Conservation (phyloP, 2,888 invertebrate species). For the Acleris literana region DNA sequence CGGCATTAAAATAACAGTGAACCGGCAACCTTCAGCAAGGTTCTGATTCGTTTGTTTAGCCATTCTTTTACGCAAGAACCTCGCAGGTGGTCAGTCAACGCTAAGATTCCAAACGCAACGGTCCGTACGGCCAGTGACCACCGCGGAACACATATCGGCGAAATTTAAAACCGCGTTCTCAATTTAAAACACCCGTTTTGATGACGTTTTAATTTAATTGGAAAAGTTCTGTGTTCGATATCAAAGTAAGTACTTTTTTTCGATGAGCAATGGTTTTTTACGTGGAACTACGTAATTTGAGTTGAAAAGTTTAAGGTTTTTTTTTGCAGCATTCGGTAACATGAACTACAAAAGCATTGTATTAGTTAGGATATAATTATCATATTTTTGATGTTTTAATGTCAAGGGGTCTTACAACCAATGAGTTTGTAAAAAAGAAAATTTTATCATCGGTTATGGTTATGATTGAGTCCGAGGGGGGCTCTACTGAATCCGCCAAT, state of each 20-base stretch:
- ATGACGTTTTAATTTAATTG: background rate
- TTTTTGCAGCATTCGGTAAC: no score
- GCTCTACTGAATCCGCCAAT: no score
- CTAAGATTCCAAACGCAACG: background rate
- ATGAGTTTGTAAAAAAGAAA: no score
- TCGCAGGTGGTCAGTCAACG: background rate
- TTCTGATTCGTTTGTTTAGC: background rate
- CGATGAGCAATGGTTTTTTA: no score
- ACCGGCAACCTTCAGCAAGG: background rate
- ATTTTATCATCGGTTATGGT: no score
- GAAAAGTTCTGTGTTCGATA: background rate
- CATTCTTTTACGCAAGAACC: background rate
- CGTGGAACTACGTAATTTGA: no score
- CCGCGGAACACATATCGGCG: background rate
- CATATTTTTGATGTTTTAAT: no score
- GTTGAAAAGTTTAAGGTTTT: no score
- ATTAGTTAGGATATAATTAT: no score
- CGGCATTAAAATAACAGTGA: background rate
- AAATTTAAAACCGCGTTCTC: constrained; percentile 1
- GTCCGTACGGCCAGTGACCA: background rate
- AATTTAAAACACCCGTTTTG: background rate
- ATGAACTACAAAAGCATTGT: no score
- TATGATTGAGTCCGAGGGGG: no score
- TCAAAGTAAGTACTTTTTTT: background rate
- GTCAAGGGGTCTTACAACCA: no score